Evolutionary conservation across 2,113 vertebrate genomes (phyloP), one percentile per base, ranked within the genome.

Genomic region (Festucalex cinctus): DNA sequence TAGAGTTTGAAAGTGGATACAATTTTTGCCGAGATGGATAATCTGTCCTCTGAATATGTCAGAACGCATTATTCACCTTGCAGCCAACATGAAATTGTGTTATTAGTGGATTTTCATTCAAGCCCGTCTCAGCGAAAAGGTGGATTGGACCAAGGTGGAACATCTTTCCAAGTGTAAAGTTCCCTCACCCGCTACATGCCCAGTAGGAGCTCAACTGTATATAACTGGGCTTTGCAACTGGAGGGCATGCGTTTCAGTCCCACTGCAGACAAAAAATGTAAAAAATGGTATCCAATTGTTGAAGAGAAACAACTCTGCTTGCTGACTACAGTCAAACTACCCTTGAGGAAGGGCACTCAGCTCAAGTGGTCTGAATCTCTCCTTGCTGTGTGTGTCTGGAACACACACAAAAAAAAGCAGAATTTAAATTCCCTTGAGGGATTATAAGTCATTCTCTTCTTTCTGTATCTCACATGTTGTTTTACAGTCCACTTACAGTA

Each of bases 21-120:
- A 61, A 28, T 16, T 68, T 36, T 16, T 61, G 1, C 58, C 41
- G 12, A 60, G 10, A 5, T 70, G 6, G 28, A 48, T 49, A 62
- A 49, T 9, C 17, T 64, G 17, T 12, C 10, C 48, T 46, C 8
- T 57, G 24, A 66, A 66, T 62, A 62, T 62, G 22, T 43, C 37
- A 17, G 60, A 24, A 24, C n/a, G 24, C 60, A 62, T 62, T 43
- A 62, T 22, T 62, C 60, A 41, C 37, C 59, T 41, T 41, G 37
- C 37, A 16, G 35, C 59, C 6, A 41, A 61, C 13, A 7, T 61
- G 37, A n/a, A 60, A 60, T 37, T 32, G 26, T 60, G 58, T 41
- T 41, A 62, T 62, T 62, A 43, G 37, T 26, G 37, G 37, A 14
- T 62, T 24, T 44, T 41, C 19, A 60, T 61, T 13, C 37, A 61